These are phyloP conservation scores for Trichoplusia ni DNA, from an alignment of 1,140 invertebrate species.

Conservation along the genomic window DNA sequence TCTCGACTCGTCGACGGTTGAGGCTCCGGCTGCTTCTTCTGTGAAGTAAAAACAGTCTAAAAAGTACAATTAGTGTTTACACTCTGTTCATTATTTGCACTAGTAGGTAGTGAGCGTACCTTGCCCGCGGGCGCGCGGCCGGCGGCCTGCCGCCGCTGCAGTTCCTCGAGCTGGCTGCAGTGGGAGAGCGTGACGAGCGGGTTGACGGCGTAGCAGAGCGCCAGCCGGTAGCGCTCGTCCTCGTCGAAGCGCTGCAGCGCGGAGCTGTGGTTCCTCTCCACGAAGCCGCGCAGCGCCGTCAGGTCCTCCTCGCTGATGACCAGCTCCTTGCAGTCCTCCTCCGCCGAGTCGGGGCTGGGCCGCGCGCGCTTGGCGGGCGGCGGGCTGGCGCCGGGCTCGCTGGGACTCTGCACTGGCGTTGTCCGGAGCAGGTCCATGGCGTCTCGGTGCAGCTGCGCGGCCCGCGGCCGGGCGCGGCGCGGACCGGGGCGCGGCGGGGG, in stretches of 20 bases:
- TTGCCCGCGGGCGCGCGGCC: no score
- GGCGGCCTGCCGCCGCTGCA: constrained; percentile 10
- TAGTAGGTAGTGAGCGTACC: no score
- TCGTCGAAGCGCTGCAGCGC: constrained; percentile 43
- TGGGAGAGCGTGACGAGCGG: constrained; percentile 49
- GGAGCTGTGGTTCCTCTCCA: constrained; percentile 20
- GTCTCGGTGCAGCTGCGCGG: neutral
- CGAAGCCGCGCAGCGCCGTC: constrained; percentile 39
- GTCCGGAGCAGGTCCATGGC: neutral
- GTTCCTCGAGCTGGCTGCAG: constrained; percentile 28
- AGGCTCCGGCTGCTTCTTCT: no score
- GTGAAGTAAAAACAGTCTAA: no score
- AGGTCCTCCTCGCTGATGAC: constrained; percentile 48
- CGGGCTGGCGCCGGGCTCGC: neutral
- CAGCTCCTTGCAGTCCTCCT: constrained; percentile 36
- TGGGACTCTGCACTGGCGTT: neutral
- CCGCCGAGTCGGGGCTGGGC: neutral
- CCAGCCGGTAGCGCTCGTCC: constrained; percentile 48
- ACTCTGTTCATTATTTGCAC: no score
- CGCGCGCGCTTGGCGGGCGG: neutral
- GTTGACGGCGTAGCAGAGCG: constrained; percentile 54
- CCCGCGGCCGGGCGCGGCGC: neutral
- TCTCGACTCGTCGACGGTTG: no score
- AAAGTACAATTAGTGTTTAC: no score
- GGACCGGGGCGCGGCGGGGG: neutral